A percentile compares a stretch with the other conserved stretches of the same genome.
These are phyloP conservation scores for Trichonephila clavata DNA, from an alignment of 1,140 invertebrate species.

Conservation along the genomic window DNA sequence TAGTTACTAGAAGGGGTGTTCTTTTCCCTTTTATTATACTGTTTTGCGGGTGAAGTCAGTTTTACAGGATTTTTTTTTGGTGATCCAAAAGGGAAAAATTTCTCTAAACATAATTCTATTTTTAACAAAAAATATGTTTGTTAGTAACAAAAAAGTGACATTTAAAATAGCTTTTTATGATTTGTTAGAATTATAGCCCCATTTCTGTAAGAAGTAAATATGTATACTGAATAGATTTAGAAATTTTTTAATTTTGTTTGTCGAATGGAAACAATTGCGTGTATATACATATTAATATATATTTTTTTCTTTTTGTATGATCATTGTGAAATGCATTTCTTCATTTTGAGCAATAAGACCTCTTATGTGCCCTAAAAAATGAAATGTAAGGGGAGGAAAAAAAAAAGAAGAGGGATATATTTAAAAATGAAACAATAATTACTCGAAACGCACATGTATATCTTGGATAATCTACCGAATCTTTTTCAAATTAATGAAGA, in stretches of 20 bases:
- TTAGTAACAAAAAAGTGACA: too few relatives aligned
- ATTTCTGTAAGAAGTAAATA: too few relatives aligned
- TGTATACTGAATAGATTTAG: background rate
- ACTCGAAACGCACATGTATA: conserved; percentile 13
- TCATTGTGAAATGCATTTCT: background rate
- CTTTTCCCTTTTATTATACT: too few relatives aligned
- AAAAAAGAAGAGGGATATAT: background rate
- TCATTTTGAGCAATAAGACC: background rate
- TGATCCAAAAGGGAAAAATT: too few relatives aligned
- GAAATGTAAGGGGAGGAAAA: background rate
- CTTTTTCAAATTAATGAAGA: conserved; percentile 67
- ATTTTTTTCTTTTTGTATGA: background rate
- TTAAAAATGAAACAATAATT: conserved; percentile 58
- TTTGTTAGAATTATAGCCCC: too few relatives aligned
- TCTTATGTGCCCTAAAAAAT: background rate
- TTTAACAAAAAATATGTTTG: too few relatives aligned
- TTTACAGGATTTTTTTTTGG: too few relatives aligned
- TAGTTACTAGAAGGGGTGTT: too few relatives aligned
- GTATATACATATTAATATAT: background rate
- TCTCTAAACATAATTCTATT: too few relatives aligned
- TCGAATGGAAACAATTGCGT: background rate
- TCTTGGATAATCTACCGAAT: conserved; percentile 35
- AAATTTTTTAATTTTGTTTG: background rate
- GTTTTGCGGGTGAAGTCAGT: too few relatives aligned
- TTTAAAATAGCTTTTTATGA: too few relatives aligned